These are phyloP conservation scores for Eucriotettix oculatus DNA, from an alignment of 2,888 invertebrate genomes.

Conservation along the genomic window DNA sequence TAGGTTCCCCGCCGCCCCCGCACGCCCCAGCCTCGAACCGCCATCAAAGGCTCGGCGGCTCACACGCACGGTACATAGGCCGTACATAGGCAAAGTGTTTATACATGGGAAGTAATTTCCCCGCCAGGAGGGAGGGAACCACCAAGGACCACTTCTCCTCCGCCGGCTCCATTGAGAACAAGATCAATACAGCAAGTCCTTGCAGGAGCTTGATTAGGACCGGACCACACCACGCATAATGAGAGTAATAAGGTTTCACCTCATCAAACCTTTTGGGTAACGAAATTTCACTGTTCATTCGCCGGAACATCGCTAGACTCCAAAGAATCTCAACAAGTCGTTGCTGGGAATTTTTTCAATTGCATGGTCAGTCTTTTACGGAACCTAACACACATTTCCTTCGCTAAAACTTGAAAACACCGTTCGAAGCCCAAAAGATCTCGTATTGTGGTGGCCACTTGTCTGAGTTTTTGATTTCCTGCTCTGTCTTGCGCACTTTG, in stretches of 20 bases:
- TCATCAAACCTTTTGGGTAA: no score
- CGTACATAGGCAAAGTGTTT: constrained; percentile 13
- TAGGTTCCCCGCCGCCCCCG: constrained; percentile 2
- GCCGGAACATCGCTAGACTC: no score
- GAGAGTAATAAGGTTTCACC: not conserved
- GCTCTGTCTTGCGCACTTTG: no score
- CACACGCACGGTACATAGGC: constrained; percentile 1
- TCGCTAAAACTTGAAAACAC: no score
- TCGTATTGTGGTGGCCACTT: no score
- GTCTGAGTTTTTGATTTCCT: no score
- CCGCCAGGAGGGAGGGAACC: constrained; percentile 5
- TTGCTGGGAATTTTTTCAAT: no score
- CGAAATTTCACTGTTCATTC: no score
- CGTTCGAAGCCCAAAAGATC: no score
- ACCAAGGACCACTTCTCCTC: constrained; percentile 11
- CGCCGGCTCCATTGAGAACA: constrained; percentile 11
- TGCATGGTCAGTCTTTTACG: no score
- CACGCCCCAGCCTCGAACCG: not conserved
- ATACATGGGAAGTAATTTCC: constrained; percentile 15
- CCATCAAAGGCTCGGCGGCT: constrained; percentile 10
- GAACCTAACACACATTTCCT: no score
- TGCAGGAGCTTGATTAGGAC: constrained; percentile 2
- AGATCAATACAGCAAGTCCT: constrained; percentile 12
- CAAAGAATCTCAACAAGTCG: no score
- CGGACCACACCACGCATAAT: not conserved